Evolutionary conservation across 2,113 vertebrate species (phyloP).

Genomic region (Leucopsar rothschildi): DNA sequence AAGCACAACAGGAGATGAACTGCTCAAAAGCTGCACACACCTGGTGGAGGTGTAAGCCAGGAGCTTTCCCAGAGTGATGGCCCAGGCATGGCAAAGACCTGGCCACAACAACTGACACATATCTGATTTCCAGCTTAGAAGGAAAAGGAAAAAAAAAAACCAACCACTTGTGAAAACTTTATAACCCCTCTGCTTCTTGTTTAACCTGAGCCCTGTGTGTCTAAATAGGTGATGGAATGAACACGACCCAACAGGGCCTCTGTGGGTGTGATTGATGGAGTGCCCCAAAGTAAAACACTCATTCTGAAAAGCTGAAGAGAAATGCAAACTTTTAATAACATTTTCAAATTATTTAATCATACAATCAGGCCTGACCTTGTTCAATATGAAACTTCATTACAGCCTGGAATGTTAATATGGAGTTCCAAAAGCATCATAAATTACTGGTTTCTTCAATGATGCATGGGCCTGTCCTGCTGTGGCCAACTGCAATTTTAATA

Average conservation of each 20-base stretch:
- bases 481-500: neutral
- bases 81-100: neutral
- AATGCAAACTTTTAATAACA: conserved; percentile 56
- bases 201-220: neutral
- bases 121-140: neutral
- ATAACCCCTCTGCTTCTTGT: neutral
- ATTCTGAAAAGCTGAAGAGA: conserved; percentile 29
- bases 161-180: neutral
- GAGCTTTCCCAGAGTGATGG: no score
- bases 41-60: neutral
- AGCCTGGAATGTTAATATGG: conserved; percentile 45
- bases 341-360: conserved; percentile 53
- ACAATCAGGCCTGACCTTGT: conserved; percentile 52
- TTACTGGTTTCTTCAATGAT: conserved; percentile 34
- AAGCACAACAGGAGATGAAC: neutral
- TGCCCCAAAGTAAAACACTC: neutral
- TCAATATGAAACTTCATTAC: conserved; percentile 56
- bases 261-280: conserved; percentile 26
- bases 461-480: conserved; percentile 16
- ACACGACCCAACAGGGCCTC: neutral
- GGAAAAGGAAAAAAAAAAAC: neutral
- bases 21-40: neutral
- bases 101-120: neutral
- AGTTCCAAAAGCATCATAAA: conserved; percentile 53
- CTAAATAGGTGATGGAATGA: neutral